A percentile compares a stretch with the other conserved stretches of the same genome.
Conservation (phyloP, 2,797 vertebrate species). For the Selene dorsalis region DNA sequence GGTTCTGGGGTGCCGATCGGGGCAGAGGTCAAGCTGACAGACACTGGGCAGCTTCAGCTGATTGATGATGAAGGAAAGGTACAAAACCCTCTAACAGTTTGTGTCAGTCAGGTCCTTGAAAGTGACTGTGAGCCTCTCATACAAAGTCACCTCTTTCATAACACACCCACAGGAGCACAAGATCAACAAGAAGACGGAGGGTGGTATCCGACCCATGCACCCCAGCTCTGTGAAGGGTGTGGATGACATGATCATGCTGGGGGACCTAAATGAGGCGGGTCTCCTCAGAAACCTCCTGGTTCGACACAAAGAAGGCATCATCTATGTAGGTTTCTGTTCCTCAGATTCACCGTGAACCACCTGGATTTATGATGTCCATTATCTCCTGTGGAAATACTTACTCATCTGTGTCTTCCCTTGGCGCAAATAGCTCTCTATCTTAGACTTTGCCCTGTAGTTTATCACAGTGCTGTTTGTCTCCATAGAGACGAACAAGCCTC, state of each 20-base stretch:
- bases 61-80: slow-evolving; percentile 98
- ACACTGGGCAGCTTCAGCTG: slow-evolving; percentile 87
- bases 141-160: slow-evolving; percentile 23
- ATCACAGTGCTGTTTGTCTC: slow-evolving; percentile 75
- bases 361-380: slow-evolving; percentile 70
- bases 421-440: slow-evolving; percentile 19
- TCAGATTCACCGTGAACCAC: slow-evolving; percentile 15
- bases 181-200: slow-evolving; percentile 81
- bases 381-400: slow-evolving; percentile 52
- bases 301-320: slow-evolving; percentile 91
- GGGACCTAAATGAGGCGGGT: slow-evolving; percentile 94
- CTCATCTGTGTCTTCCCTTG: not conserved
- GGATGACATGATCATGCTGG: slow-evolving; percentile 96
- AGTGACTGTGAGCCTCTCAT: too few relatives aligned
- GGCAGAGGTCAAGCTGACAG: slow-evolving; percentile 88
- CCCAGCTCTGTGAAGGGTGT: slow-evolving; percentile 90
- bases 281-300: slow-evolving; percentile 95
- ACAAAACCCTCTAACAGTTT: not conserved
- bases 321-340: slow-evolving; percentile 90
- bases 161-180: slow-evolving; percentile 88
- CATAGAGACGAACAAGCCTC: slow-evolving; percentile 73
- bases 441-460: slow-evolving; percentile 81
- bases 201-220: slow-evolving; percentile 89
- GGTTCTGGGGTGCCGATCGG: slow-evolving; percentile 87
- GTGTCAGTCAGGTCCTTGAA: not conserved